Evolutionary conservation across 2,888 invertebrate genomes (phyloP), one percentile per base, ranked within the genome.

Genomic region (Luffia ferchaultella): DNA sequence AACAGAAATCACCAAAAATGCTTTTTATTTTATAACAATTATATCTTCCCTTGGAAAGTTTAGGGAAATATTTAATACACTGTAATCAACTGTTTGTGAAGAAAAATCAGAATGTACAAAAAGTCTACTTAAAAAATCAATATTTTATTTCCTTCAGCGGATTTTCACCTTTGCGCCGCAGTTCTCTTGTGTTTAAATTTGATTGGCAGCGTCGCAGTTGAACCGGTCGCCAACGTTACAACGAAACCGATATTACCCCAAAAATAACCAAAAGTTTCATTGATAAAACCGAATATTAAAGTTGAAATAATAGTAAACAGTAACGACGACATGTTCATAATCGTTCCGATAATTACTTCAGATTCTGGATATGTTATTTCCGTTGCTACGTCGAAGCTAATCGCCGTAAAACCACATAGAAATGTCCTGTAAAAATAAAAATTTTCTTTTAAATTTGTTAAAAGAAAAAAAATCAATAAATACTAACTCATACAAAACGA

Each of bases 381-480:
- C 16, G 90, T 88, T 18, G 90, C 91, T 61, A 91, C 87, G 63
- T 92, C 91, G 68, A 90, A 91, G 0, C 91, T 91, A 17, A 92
- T 82, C 0, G 91, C 88, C 42, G 91, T 70, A 64, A 90, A 92
- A 7, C 91, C 90, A 9, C 90, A 89, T 87, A 92, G 90, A 70
- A 91, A 91, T 65, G 89, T 90, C 51, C 91, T 90, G 67, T 2
- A 68, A 67, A 51, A 53, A n/a, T n/a, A n/a, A n/a, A n/a, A n/a
- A n/a, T n/a, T n/a, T n/a, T n/a, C n/a, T n/a, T n/a, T n/a, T n/a
- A n/a, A n/a, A n/a, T n/a, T n/a, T n/a, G n/a, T n/a, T n/a, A n/a
- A n/a, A n/a, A n/a, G n/a, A n/a, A n/a, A n/a, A n/a, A n/a, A n/a
- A n/a, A n/a, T n/a, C n/a, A n/a, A n/a, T n/a, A n/a, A n/a, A 40